Evolutionary conservation across 2,888 invertebrate genomes (phyloP).

Genomic region (Gortyna flavago): DNA sequence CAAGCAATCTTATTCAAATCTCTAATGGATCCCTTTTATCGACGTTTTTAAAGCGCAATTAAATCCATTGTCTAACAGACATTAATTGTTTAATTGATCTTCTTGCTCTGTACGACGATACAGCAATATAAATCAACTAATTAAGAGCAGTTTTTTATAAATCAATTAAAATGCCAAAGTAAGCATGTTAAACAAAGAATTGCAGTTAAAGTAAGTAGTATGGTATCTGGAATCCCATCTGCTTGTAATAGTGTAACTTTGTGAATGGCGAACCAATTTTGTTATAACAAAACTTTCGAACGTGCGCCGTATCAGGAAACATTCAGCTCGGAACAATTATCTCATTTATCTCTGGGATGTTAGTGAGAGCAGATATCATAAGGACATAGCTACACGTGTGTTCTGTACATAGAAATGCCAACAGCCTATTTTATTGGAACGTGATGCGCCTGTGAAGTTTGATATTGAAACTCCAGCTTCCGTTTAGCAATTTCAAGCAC

Average conservation of each 20-base stretch:
- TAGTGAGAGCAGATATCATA: conserved; percentile 37
- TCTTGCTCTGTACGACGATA: conserved; percentile 31
- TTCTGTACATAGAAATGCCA: conserved; percentile 32
- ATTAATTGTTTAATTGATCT: conserved; percentile 47
- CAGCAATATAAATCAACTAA: conserved; percentile 35
- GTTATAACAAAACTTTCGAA: conserved; percentile 49
- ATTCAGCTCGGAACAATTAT: conserved; percentile 46
- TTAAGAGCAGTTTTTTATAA: conserved; percentile 18
- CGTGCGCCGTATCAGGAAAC: conserved; percentile 47
- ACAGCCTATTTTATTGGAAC: conserved; percentile 46
- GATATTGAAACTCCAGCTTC: conserved; percentile 44
- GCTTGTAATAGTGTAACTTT: conserved; percentile 36
- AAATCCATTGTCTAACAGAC: conserved; percentile 48
- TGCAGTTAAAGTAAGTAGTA: conserved; percentile 2
- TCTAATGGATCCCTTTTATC: conserved; percentile 36
- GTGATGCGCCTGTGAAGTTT: conserved; percentile 31
- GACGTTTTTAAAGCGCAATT: conserved; percentile 17
- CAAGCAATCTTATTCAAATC: conserved; percentile 20
- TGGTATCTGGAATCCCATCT: conserved; percentile 25
- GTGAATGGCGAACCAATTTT: conserved; percentile 50
- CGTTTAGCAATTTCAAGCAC: conserved; percentile 50
- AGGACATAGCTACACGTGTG: conserved; percentile 22
- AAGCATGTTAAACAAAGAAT: not conserved
- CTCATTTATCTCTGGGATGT: conserved; percentile 43
- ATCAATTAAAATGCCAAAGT: conserved; percentile 15